phyloP scores from a whole-genome alignment of 2,113 vertebrate genomes.

The Psittacula cyanocephala region DNA sequence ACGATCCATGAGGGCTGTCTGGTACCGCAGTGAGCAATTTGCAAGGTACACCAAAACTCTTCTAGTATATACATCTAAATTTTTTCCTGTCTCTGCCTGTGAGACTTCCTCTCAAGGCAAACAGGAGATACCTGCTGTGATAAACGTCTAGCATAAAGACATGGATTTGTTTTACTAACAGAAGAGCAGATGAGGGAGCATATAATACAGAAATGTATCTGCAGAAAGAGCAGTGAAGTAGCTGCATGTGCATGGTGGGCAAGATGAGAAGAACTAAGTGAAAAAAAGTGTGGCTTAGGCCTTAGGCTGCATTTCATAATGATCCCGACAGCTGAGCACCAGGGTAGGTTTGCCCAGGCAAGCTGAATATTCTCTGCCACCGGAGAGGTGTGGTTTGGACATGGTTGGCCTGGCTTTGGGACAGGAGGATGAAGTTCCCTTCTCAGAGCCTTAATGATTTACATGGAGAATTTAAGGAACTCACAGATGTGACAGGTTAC shows the following conservation, averaged over 20 bases:
- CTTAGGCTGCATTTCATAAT: neutral
- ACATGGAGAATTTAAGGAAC: neutral
- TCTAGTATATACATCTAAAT: neutral
- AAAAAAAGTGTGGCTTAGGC: neutral
- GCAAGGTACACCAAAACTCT: neutral
- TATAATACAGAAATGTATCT: neutral
- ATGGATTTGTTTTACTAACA: neutral
- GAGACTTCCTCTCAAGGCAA: neutral
- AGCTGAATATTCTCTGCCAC: neutral
- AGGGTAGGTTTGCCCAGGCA: neutral
- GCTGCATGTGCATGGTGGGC: neutral
- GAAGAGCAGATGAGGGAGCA: neutral
- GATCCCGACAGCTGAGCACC: neutral
- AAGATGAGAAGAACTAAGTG: neutral
- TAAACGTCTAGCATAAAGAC: neutral
- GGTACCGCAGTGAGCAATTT: neutral
- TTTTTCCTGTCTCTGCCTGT: neutral
- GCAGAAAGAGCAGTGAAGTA: neutral
- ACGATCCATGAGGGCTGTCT: neutral
- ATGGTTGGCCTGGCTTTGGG: neutral
- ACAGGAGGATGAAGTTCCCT: neutral
- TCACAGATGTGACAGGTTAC: neutral
- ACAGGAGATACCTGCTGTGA: neutral
- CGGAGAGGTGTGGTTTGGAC: neutral
- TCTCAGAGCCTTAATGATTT: neutral